These are phyloP conservation scores for Oncorhynchus clarkii DNA, from an alignment of 2,113 vertebrate species.

Conservation along the genomic window DNA sequence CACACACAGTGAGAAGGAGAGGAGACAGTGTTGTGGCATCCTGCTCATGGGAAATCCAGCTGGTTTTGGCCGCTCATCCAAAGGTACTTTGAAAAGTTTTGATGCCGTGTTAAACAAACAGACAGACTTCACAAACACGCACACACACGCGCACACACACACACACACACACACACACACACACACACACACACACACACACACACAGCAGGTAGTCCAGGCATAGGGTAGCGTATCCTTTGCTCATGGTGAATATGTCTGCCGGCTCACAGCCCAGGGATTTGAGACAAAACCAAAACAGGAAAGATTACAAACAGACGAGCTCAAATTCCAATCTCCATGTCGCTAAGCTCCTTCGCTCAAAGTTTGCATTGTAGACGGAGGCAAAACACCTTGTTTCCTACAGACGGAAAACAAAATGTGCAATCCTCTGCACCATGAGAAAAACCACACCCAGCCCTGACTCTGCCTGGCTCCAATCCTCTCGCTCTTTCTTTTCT, in stretches of 20 bases:
- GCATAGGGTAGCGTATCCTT: not conserved
- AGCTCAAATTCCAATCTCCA: conserved; percentile 23
- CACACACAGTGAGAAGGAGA: not conserved
- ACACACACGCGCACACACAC: not conserved
- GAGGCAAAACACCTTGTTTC: not conserved
- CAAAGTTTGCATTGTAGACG: conserved; percentile 14
- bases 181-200: no score
- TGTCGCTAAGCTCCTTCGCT: conserved; percentile 25
- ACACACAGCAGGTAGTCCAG: not conserved
- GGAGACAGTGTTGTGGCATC: not conserved
- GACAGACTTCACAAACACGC: not conserved
- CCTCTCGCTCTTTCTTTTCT: not conserved
- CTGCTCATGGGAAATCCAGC: conserved; percentile 12
- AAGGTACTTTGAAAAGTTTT: conserved; percentile 21
- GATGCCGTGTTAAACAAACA: not conserved
- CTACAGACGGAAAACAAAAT: not conserved
- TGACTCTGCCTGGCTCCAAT: not conserved
- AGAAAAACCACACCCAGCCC: not conserved
- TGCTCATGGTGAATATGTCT: conserved; percentile 3
- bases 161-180: no score
- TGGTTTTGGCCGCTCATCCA: conserved; percentile 14
- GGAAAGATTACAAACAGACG: conserved; percentile 19
- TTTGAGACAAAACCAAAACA: conserved; percentile 19
- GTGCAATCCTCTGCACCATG: not conserved
- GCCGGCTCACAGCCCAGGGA: conserved; percentile 13